A percentile compares a stretch with the other conserved stretches of the same genome.
phyloP scores from a whole-genome alignment of 1,140 invertebrate species.

The Eueides isabella region DNA sequence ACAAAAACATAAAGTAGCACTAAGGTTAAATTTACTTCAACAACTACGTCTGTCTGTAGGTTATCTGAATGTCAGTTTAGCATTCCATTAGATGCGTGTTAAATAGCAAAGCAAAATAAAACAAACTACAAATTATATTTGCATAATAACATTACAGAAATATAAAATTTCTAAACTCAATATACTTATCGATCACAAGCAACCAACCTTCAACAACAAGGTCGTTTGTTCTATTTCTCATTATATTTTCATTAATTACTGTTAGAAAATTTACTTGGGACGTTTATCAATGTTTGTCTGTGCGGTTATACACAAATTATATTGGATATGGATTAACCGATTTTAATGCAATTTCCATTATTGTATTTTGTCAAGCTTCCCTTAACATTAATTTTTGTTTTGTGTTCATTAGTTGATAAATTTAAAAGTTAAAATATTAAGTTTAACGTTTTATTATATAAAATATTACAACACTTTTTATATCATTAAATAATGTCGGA shows the following conservation, averaged over 20 bases:
- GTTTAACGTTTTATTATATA: not conserved
- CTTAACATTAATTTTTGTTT: too few species aligned
- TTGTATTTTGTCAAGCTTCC: too few species aligned
- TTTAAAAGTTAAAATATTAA: too few species aligned
- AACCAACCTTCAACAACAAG: slow-evolving; percentile 22
- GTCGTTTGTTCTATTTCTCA: not conserved
- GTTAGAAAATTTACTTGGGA: too few species aligned
- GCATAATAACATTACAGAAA: not conserved
- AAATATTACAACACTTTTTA: not conserved
- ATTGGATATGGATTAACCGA: too few species aligned
- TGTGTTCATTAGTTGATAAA: too few species aligned
- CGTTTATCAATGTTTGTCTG: too few species aligned
- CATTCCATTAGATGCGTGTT: not conserved
- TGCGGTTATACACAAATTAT: too few species aligned
- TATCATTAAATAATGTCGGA: not conserved
- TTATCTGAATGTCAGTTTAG: not conserved
- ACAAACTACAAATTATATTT: not conserved
- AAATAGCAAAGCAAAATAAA: not conserved
- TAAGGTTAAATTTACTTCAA: not conserved
- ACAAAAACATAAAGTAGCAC: not conserved
- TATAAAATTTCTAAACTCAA: not conserved
- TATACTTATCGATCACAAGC: slow-evolving; percentile 6
- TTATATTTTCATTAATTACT: too few species aligned
- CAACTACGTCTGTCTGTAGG: not conserved
- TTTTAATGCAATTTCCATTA: too few species aligned